Base-by-base conservation (phyloP, 1,140 invertebrate species). In the Tachypleus tridentatus region DNA sequence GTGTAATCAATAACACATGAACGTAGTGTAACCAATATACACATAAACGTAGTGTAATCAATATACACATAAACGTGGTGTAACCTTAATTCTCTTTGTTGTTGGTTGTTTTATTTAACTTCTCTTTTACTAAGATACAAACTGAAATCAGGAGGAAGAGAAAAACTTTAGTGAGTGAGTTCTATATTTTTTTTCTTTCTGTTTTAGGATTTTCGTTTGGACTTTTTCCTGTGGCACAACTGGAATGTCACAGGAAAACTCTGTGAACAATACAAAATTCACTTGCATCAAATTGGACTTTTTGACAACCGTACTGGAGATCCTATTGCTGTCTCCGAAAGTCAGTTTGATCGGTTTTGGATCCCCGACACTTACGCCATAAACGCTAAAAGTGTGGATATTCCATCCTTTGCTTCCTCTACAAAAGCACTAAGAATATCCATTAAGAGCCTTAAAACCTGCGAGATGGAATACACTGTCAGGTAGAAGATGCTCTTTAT, bases 331-430 rank as follows among this genome's bases (percentile, higher is more conserved):
- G 56, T 66, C 5, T 63, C 51, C 5, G 62, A 51, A 7, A 66
- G 60, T 53, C 61, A 66, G 48, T 10, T 63, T 5, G 63, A 59
- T n/a, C 11, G 51, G 71, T 80, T 91, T 4, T 92, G 88, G 89
- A 86, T 90, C 73, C 89, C 89, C 0, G 89, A 92, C 77, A 85
- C 88, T 5, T 91, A 89, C 74, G 90, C 91, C 76, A 77, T 88
- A 4, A 91, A 91, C 76, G 88, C 87, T 3, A 90, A 90, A 81
- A 83, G 87, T 57, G 86, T 87, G 71, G 86, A 62, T 51, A 63
- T 58, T 9, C 57, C 65, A 56, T 51, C 58, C 3, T 52, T 63
- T 10, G 65, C 60, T 60, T 62, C 60, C n/a, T 66, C 57, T 8
- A 63, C 60, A 53, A 66, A 52, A 29, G 62, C 60, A 29, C 56